Percentiles rank a stretch among this genome's conserved stretches.
Conservation (phyloP, 2,113 vertebrate genomes). For the Mesembrinibis cayennensis region DNA sequence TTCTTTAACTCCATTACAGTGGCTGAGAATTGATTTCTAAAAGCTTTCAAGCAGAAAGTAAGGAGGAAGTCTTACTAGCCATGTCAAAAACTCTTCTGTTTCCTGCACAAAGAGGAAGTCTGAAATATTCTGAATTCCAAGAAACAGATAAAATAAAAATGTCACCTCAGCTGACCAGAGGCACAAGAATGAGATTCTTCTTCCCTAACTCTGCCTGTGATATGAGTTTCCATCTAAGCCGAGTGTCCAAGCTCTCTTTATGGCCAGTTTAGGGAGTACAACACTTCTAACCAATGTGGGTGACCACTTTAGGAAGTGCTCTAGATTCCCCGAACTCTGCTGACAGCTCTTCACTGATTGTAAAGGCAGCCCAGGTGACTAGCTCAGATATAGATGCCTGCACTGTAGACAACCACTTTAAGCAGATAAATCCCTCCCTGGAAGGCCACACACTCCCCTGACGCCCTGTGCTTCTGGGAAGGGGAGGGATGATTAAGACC, state of each 20-base stretch:
- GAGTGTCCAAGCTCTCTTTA: background rate
- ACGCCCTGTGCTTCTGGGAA: background rate
- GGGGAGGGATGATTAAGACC: background rate
- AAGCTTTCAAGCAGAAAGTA: background rate
- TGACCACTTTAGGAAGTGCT: background rate
- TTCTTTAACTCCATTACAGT: background rate
- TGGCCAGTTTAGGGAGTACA: background rate
- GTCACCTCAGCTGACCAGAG: background rate
- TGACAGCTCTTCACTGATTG: constrained; percentile 6
- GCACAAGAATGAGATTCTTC: background rate
- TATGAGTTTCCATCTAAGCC: background rate
- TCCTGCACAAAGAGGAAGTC: constrained; percentile 41
- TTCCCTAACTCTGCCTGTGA: background rate
- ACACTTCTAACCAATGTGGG: background rate
- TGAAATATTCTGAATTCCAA: constrained; percentile 27
- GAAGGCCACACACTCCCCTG: background rate
- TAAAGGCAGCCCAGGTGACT: constrained; percentile 2
- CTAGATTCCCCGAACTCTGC: background rate
- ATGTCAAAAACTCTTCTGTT: background rate
- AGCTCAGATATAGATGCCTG: constrained; percentile 7
- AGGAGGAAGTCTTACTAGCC: constrained; percentile 4
- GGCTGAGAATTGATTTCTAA: background rate
- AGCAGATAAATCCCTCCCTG: constrained; percentile 21
- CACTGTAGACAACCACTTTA: background rate
- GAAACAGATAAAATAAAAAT: constrained; percentile 17